phyloP scores from a whole-genome alignment of 2,797 vertebrate species.

The Gobio occitaniae region DNA sequence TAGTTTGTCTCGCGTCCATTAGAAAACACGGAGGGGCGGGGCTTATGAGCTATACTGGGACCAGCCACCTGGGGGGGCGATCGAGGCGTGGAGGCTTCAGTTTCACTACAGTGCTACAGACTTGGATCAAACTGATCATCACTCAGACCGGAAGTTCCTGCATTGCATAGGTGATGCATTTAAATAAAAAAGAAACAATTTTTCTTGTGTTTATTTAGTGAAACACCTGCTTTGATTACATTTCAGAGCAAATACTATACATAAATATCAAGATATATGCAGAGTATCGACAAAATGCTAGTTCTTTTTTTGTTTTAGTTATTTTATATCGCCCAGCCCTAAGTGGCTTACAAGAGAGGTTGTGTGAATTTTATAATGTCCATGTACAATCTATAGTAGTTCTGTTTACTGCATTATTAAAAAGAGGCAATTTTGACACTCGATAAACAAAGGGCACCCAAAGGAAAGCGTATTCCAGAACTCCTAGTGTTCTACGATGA shows the following conservation, averaged over 20 bases:
- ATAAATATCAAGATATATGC: neutral
- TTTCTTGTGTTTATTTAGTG: neutral
- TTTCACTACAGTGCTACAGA: too few species aligned
- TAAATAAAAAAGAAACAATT: neutral
- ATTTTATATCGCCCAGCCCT: neutral
- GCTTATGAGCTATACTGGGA: too few species aligned
- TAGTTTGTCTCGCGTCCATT: too few species aligned
- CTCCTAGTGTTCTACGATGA: conserved; percentile 42
- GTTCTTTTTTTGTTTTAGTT: too few species aligned
- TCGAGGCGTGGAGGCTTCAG: too few species aligned
- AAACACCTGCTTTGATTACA: neutral
- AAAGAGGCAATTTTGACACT: conserved; percentile 9
- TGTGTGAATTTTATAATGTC: neutral
- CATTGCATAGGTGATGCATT: neutral
- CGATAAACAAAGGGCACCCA: conserved; percentile 40
- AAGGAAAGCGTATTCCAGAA: conserved; percentile 37
- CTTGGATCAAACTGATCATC: neutral
- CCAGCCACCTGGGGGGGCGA: too few species aligned
- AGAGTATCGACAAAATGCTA: neutral
- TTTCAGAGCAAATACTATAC: neutral
- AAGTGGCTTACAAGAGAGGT: neutral
- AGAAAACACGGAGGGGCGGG: too few species aligned
- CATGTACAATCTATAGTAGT: neutral
- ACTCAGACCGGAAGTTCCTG: too few species aligned
- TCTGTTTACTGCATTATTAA: conserved; percentile 13